phyloP scores from a whole-genome alignment of 2,113 vertebrate species.

The Shinisaurus crocodilurus region DNA sequence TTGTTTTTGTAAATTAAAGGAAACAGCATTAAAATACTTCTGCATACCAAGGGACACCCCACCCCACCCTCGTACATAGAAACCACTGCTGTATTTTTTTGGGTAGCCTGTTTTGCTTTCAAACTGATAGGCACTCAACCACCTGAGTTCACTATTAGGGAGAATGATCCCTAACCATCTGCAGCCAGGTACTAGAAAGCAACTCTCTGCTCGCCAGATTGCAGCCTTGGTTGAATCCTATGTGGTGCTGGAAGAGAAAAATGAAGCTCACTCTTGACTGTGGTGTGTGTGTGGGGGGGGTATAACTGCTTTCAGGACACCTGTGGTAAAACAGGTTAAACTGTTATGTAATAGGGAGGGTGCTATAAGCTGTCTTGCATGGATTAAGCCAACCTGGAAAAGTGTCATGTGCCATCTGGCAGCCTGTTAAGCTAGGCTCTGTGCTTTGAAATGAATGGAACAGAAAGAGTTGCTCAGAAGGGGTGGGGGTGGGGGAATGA shows the following conservation, averaged over 20 bases:
- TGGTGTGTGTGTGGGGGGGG: rapidly evolving
- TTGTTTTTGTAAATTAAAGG: not conserved
- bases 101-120: not conserved
- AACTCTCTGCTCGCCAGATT: not conserved
- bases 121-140: not conserved
- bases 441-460: not conserved
- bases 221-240: not conserved
- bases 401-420: not conserved
- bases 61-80: not conserved
- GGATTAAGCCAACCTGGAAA: not conserved
- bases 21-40: not conserved
- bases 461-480: not conserved
- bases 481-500: not conserved
- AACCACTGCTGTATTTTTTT: not conserved
- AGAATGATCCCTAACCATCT: not conserved
- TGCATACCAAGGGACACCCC: not conserved
- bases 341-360: not conserved
- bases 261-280: not conserved
- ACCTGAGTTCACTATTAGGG: not conserved
- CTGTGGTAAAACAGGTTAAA: not conserved
- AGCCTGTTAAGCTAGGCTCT: not conserved
- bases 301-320: not conserved
- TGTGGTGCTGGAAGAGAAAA: not conserved
- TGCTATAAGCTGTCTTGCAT: not conserved
- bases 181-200: not conserved